phyloP scores from a whole-genome alignment of 2,888 invertebrate species.

The Aelia acuminata region DNA sequence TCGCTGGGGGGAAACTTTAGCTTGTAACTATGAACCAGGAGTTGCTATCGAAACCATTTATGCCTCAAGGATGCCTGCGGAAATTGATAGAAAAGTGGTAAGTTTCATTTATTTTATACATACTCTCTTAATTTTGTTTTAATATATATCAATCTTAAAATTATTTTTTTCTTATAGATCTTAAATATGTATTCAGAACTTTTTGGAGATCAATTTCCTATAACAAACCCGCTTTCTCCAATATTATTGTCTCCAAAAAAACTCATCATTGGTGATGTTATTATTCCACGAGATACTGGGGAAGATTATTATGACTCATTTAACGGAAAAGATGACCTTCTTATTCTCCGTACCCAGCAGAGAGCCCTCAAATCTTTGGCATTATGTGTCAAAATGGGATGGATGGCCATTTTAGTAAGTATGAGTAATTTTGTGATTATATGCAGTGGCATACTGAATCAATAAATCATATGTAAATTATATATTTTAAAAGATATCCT shows the following conservation, averaged over 20 bases:
- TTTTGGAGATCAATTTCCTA: constrained; percentile 71
- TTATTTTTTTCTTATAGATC: constrained; percentile 66
- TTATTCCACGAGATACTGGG: constrained; percentile 68
- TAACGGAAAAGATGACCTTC: constrained; percentile 68
- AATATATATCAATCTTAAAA: not conserved
- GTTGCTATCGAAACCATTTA: constrained; percentile 85
- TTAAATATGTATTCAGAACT: constrained; percentile 70
- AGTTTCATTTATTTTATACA: constrained; percentile 9
- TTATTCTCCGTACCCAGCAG: constrained; percentile 75
- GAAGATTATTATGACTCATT: constrained; percentile 61
- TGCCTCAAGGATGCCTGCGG: constrained; percentile 86
- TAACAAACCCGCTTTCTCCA: constrained; percentile 73
- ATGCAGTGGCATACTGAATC: not conserved
- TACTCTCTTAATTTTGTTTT: not conserved
- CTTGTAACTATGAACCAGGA: constrained; percentile 69
- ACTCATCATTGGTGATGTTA: constrained; percentile 79
- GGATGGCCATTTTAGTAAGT: constrained; percentile 89
- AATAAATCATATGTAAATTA: not conserved
- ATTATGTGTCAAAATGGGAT: constrained; percentile 91
- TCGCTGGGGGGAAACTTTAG: constrained; percentile 89
- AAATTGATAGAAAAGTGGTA: constrained; percentile 82
- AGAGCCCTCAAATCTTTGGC: constrained; percentile 82
- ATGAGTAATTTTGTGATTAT: not conserved
- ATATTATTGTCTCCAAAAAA: constrained; percentile 74
- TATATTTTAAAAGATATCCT: not conserved